Conservation (phyloP, 2,113 vertebrate species). For the Lichenostomus cassidix region DNA sequence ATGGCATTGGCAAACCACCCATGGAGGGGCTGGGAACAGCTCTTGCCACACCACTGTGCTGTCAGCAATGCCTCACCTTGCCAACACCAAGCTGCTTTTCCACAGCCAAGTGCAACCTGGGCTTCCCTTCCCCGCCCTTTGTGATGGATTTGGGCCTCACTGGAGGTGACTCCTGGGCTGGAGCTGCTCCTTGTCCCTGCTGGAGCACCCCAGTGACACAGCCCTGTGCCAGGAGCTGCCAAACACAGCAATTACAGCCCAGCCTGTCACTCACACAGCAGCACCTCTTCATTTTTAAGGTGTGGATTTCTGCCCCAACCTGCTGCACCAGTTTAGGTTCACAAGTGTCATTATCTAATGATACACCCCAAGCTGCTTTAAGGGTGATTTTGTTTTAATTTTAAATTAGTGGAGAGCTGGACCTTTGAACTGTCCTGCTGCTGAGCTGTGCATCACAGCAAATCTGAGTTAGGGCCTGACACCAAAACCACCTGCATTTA, state of each 20-base stretch:
- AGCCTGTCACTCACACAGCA: not conserved
- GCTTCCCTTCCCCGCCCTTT: not conserved
- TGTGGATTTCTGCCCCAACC: slow-evolving; percentile 36
- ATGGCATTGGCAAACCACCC: rapidly evolving
- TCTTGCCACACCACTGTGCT: rapidly evolving
- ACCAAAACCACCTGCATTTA: not conserved
- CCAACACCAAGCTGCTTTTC: not conserved
- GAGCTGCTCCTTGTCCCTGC: not conserved
- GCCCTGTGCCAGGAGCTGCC: not conserved
- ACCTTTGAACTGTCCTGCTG: not conserved
- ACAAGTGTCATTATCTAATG: not conserved
- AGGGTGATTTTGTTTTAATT: not conserved
- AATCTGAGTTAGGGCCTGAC: not conserved
- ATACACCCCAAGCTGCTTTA: not conserved
- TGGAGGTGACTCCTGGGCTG: rapidly evolving
- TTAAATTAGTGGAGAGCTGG: not conserved
- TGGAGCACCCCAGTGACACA: not conserved
- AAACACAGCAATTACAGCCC: not conserved
- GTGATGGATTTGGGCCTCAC: rapidly evolving
- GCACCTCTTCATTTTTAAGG: not conserved
- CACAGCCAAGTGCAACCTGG: not conserved
- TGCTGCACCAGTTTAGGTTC: not conserved
- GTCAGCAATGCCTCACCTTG: rapidly evolving
- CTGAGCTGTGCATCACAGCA: not conserved
- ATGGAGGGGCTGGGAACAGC: rapidly evolving